phyloP scores from a whole-genome alignment of 1,140 invertebrate genomes.

The Drosophila bipectinata region DNA sequence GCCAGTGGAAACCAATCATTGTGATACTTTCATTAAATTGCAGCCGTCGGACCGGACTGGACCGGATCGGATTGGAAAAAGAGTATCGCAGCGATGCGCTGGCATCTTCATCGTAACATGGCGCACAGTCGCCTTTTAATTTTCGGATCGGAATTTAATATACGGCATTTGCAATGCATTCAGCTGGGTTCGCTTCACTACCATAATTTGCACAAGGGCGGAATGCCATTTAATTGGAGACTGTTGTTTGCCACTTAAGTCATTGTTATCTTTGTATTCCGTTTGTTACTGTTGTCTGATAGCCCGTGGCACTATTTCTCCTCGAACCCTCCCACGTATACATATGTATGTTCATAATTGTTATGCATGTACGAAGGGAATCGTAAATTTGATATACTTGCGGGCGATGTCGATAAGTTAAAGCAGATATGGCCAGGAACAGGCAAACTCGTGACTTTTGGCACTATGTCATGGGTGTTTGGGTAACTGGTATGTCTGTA shows the following conservation, averaged over 20 bases:
- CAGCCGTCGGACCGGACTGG: slow-evolving; percentile 6
- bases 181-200: slow-evolving; percentile 20
- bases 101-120: slow-evolving; percentile 10
- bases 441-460: slow-evolving; percentile 56
- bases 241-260: slow-evolving; percentile 59
- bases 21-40: slow-evolving; percentile 82
- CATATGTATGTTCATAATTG: slow-evolving; percentile 14
- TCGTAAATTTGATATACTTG: slow-evolving; percentile 80
- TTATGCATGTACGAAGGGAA: slow-evolving; percentile 53
- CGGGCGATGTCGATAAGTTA: slow-evolving; percentile 65
- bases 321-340: slow-evolving; percentile 3
- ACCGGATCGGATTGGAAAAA: neutral
- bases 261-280: slow-evolving; percentile 63
- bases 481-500: neutral
- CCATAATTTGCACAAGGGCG: slow-evolving; percentile 60
- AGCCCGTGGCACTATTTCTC: neutral
- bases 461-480: slow-evolving; percentile 1
- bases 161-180: slow-evolving; percentile 44
- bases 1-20: slow-evolving; percentile 80
- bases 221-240: slow-evolving; percentile 77
- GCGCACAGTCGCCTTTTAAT: slow-evolving; percentile 22
- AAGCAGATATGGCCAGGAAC: slow-evolving; percentile 53
- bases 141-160: slow-evolving; percentile 77
- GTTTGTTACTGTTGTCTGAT: slow-evolving; percentile 31
- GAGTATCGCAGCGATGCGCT: neutral